Evolutionary conservation across 2,797 vertebrate genomes (phyloP), one percentile per base, ranked within the genome.

Genomic region (Karalla daura): DNA sequence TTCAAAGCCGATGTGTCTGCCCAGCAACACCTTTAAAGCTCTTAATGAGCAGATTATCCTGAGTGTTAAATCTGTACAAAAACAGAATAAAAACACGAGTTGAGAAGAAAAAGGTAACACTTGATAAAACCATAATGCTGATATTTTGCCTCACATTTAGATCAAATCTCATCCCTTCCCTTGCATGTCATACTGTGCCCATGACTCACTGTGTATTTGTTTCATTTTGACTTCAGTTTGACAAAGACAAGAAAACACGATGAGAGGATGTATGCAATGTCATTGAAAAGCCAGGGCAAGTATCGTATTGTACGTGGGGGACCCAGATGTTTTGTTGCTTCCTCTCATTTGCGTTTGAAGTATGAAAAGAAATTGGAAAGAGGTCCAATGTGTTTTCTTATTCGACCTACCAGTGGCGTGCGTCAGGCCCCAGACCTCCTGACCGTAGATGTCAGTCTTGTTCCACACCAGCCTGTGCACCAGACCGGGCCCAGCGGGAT

Each of bases 381-480:
- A 63, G 5, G 8, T 32, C 12, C 1, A 1, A 0, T 41, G 2
- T 14, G 9, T 60, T 49, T 41, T 13, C 17, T 24, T n/a, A n/a
- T 46, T 23, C 17, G 62, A 89, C 94, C 17, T 94, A 99, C 97
- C 97, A 55, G 95, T 93, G 33, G 96, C 96, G 65, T 98, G 93
- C 10, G 96, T 94, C 66, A 98, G 94, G 14, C 97, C 97, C 82
- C 94, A 96, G 70, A 99, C 96, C 70, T 96, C 95, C 89, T 99
- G 97, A 56, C 97, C 96, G 21, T 99, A 99, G 67, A 98, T 94
- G 74, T 99, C 97, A 0, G 97, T 99, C 90, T 98, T 99, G 82
- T 99, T 98, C 97, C 97, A 99, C 63, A 96, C 93, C 84, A 98
- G 95, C 0, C 95, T 94, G 78, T 98, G 96, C 53, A 97, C 91